Evolutionary conservation across 2,797 vertebrate genomes (phyloP), one percentile per base, ranked within the genome.

Genomic region (Sebastes taczanowskii): DNA sequence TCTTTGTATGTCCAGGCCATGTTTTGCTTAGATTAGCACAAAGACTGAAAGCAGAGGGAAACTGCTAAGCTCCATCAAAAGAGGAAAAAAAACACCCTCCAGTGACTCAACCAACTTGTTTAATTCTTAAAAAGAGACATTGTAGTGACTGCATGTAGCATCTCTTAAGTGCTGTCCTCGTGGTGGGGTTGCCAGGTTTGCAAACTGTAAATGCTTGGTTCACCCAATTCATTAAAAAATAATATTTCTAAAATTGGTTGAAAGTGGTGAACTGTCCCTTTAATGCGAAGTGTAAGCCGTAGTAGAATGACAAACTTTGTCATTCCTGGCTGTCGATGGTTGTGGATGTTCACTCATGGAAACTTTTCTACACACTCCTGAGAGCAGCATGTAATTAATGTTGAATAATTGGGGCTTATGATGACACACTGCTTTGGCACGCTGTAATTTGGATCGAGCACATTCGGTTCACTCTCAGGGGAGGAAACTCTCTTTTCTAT

Each of bases 341-440:
- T 62, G 22, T 49, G 35, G 29, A 74, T 14, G 10, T 62, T 63
- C 23, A 27, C 72, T 69, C 49, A 2, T 49, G 38, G 56, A 72
- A 61, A 64, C 63, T 53, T 61, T 67, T 34, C 53, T 23, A 5
- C 53, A 49, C 25, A 2, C 29, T 67, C 22, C 25, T 27, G 68
- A 58, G 77, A 68, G 46, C 55, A n/a, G 74, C 32, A 1, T 35
- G 11, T 86, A 63, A 81, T 75, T 83, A 81, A 34, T 34, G 74
- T n/a, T 18, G 77, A 78, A 68, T 86, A 79, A 85, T 83, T 79
- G 66, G 62, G 56, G 53, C 18, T 74, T 63, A 32, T 77, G 79
- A 79, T 74, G 82, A 83, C 82, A 66, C 66, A 7, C n/a, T 16
- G 67, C 56, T 68, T 4, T 29, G 59, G 66, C 77, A 65, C 14